Conservation (phyloP, 1,140 invertebrate genomes). For the Plutomurus gul region DNA sequence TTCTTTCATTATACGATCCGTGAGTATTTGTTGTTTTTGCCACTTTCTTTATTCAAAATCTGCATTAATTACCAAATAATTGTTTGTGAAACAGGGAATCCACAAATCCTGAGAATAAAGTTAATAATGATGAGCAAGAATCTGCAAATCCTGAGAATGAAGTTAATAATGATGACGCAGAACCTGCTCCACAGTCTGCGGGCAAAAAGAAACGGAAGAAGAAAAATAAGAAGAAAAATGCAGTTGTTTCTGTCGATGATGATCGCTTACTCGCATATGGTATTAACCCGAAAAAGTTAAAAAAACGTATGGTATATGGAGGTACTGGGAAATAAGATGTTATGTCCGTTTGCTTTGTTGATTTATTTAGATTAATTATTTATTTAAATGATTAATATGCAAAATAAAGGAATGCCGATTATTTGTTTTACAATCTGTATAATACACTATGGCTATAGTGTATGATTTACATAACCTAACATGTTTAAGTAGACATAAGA, state of each 20-base stretch:
- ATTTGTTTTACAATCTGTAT: no score
- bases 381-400: background rate
- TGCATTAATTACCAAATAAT: background rate
- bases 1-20: slow-evolving; percentile 77
- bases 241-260: slow-evolving; percentile 65
- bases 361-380: background rate
- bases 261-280: slow-evolving; percentile 84
- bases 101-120: background rate
- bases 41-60: background rate
- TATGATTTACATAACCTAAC: no score
- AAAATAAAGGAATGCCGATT: no score
- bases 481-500: no score
- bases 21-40: slow-evolving; percentile 48
- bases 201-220: slow-evolving; percentile 36
- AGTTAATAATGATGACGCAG: background rate
- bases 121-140: slow-evolving; percentile 36
- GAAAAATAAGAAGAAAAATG: slow-evolving; percentile 39
- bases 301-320: slow-evolving; percentile 68
- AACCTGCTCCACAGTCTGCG: background rate
- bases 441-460: no score
- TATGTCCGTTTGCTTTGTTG: no score
- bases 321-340: slow-evolving; percentile 48
- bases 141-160: slow-evolving; percentile 15
- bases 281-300: slow-evolving; percentile 88
- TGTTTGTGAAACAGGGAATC: slow-evolving; percentile 22